Base-by-base conservation (phyloP, 2,797 vertebrate species). In the Gymnopithys bicolor region DNA sequence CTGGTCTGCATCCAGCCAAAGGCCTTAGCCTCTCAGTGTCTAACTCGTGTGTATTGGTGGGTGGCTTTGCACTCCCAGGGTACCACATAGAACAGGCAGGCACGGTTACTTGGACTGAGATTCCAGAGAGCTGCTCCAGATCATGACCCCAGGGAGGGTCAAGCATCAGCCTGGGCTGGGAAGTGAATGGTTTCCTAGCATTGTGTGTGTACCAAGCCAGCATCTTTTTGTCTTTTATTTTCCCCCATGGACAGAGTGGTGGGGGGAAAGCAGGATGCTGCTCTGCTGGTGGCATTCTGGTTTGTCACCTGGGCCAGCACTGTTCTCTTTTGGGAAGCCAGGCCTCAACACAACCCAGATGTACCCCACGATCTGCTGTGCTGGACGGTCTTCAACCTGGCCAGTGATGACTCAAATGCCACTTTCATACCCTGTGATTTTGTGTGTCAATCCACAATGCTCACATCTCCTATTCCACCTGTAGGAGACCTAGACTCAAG, bases 331-430 rank as follows among this genome's bases (percentile, higher is more conserved):
- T 43, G 43, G 55, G 66, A 90, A 19, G 30, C 18, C 4, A 66
- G 4, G 28, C 10, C 55, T 46, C 13, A 12, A 49, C n/a, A 58
- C 43, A 66, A 43, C 21, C 59, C 59, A 70, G 79, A n/a, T 0
- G 0, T 4, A 5, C 13, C 56, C 35, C 41, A 41, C 0, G 0
- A 48, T 4, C 39, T 0, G 1, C 35, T 45, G 53, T 2, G 0
- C 32, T 83, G 71, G 68, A 55, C 70, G 13, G 39, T 45, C 71
- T 70, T 60, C 63, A 77, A 2, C 18, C 9, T 25, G 22, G 69
- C 33, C 73, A 33, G 33, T 1, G 17, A 60, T 53, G 32, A 70
- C 25, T 32, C 13, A 4, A 43, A 43, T 9, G 28, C 32, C 28
- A 24, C 19, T 39, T 52, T 55, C 66, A 23, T 4, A 58, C 62